Evolutionary conservation across 2,797 vertebrate species (phyloP), one percentile per base, ranked within the genome.

Genomic region (Ctenochaetus hawaiiensis): DNA sequence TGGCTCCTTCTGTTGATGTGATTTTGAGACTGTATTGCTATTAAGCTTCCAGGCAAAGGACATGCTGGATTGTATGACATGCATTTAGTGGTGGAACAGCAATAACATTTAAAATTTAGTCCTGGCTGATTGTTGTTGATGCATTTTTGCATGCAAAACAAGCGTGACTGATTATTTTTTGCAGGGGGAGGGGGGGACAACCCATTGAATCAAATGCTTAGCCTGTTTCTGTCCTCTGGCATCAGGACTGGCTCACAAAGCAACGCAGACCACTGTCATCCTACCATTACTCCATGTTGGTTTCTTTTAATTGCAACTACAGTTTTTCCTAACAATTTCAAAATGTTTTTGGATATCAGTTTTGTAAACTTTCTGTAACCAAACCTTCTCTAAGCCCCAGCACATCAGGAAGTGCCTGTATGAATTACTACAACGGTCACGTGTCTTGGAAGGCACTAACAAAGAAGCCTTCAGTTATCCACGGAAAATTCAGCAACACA

Each of bases 401-500:
- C 14, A 56, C 41, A 59, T 67, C 12, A 39, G 20, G 41, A 52
- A 53, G 53, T 0, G 22, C 0, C 0, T 6, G 22, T 49, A 18
- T 39, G 16, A 64, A 47, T 39, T 72, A 44, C 53, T 71, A 8
- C 8, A 26, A 39, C 17, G 48, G 16, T 48, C 26, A 56, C 9
- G 18, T 34, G 5, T 4, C 63, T 59, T 58, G 11, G 39, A 41
- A 52, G 52, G 4, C 12, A 8, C 17, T 37, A 34, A 51, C 43
- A 68, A 66, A 48, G 1, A 65, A 30, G 30, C 30, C 30, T 34
- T 34, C 3, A 63, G 57, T 71, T 69, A 59, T 51, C 17, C 30
- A 53, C 14, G 7, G 26, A 17, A 54, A 23, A 18, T 47, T 62
- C 57, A 14, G 30, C 20, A 20, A 37, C 23, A 62, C 23, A 75